Evolutionary conservation across 2,888 invertebrate genomes (phyloP).

Genomic region (Macrophya annulata): DNA sequence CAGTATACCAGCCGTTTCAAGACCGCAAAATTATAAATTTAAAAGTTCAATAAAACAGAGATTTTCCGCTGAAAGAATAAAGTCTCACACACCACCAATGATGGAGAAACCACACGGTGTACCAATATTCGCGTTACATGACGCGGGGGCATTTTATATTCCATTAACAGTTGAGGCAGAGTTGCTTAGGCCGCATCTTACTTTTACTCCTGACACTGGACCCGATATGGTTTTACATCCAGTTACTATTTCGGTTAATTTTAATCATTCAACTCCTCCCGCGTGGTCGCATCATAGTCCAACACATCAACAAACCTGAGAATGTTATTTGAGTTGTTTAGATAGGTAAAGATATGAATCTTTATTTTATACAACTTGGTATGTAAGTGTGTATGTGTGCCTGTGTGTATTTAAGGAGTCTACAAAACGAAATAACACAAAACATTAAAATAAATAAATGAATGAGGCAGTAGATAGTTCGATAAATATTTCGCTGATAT

Average conservation of each 20-base stretch:
- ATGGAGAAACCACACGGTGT: slow-evolving; percentile 81
- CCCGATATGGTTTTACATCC: slow-evolving; percentile 88
- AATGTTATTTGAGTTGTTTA: background rate
- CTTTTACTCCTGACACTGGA: slow-evolving; percentile 77
- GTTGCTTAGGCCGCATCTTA: slow-evolving; percentile 86
- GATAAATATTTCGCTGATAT: slow-evolving; percentile 16
- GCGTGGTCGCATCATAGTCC: slow-evolving; percentile 74
- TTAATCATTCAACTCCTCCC: slow-evolving; percentile 77
- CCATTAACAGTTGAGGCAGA: slow-evolving; percentile 91
- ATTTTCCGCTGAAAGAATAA: slow-evolving; percentile 84
- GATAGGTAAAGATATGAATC: background rate
- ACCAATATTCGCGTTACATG: slow-evolving; percentile 94
- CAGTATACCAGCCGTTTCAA: slow-evolving; percentile 76
- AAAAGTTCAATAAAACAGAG: slow-evolving; percentile 96
- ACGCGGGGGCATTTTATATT: slow-evolving; percentile 94
- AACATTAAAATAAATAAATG: background rate
- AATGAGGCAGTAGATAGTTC: slow-evolving; percentile 1
- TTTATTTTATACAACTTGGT: background rate
- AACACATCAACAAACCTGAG: slow-evolving; percentile 70
- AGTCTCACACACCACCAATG: slow-evolving; percentile 72
- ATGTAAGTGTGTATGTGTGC: background rate
- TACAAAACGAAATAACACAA: background rate
- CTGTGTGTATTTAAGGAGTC: background rate
- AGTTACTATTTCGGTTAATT: slow-evolving; percentile 95
- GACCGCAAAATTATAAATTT: slow-evolving; percentile 90